Base-by-base conservation (phyloP, 1,140 invertebrate species). In the Cydia fagiglandana region DNA sequence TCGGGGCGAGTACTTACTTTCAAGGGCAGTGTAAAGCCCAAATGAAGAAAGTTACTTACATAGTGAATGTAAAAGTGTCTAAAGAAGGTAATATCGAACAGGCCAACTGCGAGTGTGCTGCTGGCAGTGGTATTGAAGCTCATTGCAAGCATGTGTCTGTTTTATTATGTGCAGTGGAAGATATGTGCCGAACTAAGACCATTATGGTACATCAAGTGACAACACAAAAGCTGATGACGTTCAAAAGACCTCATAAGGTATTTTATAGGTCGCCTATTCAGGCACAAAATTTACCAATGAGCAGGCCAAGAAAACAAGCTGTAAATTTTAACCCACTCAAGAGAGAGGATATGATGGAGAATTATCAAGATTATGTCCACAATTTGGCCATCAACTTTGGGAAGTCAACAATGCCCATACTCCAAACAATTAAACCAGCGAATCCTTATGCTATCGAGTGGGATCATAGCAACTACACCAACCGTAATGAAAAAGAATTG, bases 91-190 rank as follows among this genome's bases (percentile, higher is more conserved):
- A n/a, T 17, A 56, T 56, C 2, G 53, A 56, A 17, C 2, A 56
- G 6, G 15, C 15, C 53, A n/a, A 56, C 15, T 56, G 53, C 17
- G 53, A 56, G 17, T 56, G 53, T 56, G 15, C 53, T 56, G 53
- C 53, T 4, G 53, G 53, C 17, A 56, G 80, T 73, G 77, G 64
- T 73, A 76, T 75, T 74, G 75, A 80, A 78, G 77, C 75, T 64
- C 47, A 74, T 64, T 74, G 61, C 38, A 74, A 77, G 75, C 73
- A 74, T 74, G 77, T 82, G 74, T 76, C 74, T 73, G 70, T 50
- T 6, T 10, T 50, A 4, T 45, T 73, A 24, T 73, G 5, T 6
- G 70, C 24, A 15, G 41, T 45, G 2, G 13, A 73, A 20, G 20
- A 45, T 24, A 41, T 73, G 38, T 24, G 3, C 13, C 2, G 20